These are phyloP conservation scores for Antennarius striatus DNA, from an alignment of 2,113 vertebrate genomes.

Conservation along the genomic window DNA sequence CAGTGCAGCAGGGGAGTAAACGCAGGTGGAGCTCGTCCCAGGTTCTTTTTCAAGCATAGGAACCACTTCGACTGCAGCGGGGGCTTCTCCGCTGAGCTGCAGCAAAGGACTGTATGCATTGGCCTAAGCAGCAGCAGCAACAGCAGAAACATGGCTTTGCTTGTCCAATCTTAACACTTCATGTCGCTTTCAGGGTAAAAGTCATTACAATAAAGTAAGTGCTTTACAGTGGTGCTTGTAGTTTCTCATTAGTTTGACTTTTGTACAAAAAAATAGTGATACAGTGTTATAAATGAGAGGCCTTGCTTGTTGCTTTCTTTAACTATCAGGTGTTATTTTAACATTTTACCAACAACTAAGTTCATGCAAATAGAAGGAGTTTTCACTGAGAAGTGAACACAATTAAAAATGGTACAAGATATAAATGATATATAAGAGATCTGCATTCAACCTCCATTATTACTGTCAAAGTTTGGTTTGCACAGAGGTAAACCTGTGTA, in stretches of 20 bases:
- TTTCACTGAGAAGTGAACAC: background rate
- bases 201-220: slow-evolving; percentile 67
- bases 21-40: slow-evolving; percentile 29
- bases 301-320: slow-evolving; percentile 36
- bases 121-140: slow-evolving; percentile 15
- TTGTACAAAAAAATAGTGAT: slow-evolving; percentile 25
- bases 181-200: slow-evolving; percentile 52
- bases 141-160: slow-evolving; percentile 18
- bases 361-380: background rate
- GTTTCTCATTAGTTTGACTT: slow-evolving; percentile 49
- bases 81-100: slow-evolving; percentile 8
- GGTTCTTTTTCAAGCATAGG: slow-evolving; percentile 43
- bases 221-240: slow-evolving; percentile 64
- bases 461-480: slow-evolving; percentile 9
- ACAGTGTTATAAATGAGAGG: slow-evolving; percentile 49
- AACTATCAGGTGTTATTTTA: slow-evolving; percentile 6
- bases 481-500: background rate
- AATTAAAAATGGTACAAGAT: background rate
- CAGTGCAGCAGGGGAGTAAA: background rate
- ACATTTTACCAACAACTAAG: slow-evolving; percentile 17
- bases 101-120: slow-evolving; percentile 16
- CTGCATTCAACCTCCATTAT: too few species aligned
- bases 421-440: background rate
- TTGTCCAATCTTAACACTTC: slow-evolving; percentile 49
- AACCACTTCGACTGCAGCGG: slow-evolving; percentile 28